These are phyloP conservation scores for Agrochola lota DNA, from an alignment of 2,888 invertebrate genomes.

Conservation along the genomic window DNA sequence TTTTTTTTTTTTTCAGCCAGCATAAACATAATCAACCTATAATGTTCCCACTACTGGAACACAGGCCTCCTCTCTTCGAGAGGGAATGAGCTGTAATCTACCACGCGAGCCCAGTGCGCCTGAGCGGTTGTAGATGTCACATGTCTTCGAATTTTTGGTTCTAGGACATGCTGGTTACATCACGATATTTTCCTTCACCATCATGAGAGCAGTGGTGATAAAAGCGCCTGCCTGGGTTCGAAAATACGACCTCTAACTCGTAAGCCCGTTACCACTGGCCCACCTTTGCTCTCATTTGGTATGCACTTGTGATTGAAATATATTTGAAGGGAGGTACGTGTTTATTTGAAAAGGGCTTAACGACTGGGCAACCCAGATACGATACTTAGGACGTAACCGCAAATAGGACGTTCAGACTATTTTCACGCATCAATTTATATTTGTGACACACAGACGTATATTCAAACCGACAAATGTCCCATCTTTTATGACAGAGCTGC, in stretches of 20 bases:
- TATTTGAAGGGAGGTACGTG: not conserved
- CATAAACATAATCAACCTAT: not conserved
- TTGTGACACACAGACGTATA: slow-evolving; percentile 34
- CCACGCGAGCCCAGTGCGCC: not conserved
- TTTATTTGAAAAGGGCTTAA: slow-evolving; percentile 32
- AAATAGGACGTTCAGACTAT: slow-evolving; percentile 24
- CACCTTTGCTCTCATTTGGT: not conserved
- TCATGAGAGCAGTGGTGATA: not conserved
- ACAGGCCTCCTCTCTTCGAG: not conserved
- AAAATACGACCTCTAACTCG: not conserved
- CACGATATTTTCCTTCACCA: not conserved
- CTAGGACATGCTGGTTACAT: too few relatives aligned
- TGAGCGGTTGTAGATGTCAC: not conserved
- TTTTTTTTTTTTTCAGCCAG: too few relatives aligned
- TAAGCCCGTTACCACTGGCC: not conserved
- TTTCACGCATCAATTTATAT: slow-evolving; percentile 35
- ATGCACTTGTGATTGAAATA: not conserved
- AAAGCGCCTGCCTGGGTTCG: not conserved
- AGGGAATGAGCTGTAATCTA: not conserved
- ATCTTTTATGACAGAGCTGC: not conserved
- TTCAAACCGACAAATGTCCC: not conserved
- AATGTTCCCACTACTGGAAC: not conserved
- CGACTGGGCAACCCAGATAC: not conserved
- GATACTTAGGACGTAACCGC: slow-evolving; percentile 24
- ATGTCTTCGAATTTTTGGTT: too few relatives aligned